Evolutionary conservation across 2,888 invertebrate species (phyloP).

Genomic region (Crioceris asparagi): DNA sequence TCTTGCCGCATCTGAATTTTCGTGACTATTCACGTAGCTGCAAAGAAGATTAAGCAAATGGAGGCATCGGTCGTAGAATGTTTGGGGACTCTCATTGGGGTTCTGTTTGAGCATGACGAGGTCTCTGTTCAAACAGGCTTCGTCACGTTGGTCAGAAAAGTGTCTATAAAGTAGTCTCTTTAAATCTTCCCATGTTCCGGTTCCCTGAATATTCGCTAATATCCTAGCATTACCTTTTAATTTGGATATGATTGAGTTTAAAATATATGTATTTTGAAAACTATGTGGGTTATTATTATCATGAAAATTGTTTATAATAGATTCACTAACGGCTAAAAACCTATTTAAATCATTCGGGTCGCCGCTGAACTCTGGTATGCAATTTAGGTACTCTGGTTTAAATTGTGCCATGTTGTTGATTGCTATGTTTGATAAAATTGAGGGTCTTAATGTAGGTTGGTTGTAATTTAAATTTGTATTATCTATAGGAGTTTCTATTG

Average conservation of each 20-base stretch:
- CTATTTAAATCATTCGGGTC: slow-evolving; percentile 5
- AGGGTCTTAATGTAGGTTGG: not conserved
- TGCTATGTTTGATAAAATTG: not conserved
- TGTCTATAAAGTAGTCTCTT: slow-evolving; percentile 8
- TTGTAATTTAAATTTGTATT: no score
- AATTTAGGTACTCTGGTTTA: slow-evolving; percentile 9
- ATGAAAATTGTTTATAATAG: slow-evolving; percentile 6
- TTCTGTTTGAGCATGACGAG: slow-evolving; percentile 14
- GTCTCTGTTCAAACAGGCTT: slow-evolving; percentile 16
- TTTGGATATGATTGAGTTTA: slow-evolving; percentile 10
- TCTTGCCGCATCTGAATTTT: slow-evolving; percentile 4
- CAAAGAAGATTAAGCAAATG: slow-evolving; percentile 11
- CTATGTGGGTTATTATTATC: slow-evolving; percentile 6
- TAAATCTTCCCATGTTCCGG: slow-evolving; percentile 4
- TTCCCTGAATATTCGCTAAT: slow-evolving; percentile 10
- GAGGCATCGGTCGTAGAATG: slow-evolving; percentile 12
- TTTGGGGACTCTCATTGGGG: slow-evolving; percentile 12
- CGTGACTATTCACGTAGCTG: slow-evolving; percentile 8
- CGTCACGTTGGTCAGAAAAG: slow-evolving; percentile 16
- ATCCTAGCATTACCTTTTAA: slow-evolving; percentile 9
- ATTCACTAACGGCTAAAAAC: slow-evolving; percentile 3
- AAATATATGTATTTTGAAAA: slow-evolving; percentile 12
- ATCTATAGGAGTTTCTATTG: no score
- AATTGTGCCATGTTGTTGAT: slow-evolving; percentile 2
- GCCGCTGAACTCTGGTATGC: slow-evolving; percentile 9